Evolutionary conservation across 2,888 invertebrate genomes (phyloP).

Genomic region (Plagodis dolabraria): DNA sequence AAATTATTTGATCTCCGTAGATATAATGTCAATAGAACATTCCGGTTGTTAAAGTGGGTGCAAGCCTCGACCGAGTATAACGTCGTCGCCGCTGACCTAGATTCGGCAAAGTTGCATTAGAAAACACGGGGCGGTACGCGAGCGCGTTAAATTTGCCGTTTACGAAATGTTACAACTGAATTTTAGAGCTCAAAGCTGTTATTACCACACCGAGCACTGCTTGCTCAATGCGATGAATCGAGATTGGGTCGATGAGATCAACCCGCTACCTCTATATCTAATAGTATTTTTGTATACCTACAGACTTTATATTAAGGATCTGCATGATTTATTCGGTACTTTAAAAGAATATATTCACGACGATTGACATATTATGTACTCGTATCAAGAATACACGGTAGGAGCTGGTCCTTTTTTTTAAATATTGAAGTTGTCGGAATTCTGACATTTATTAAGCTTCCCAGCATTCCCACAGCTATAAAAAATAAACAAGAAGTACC

Average conservation of each 20-base stretch:
- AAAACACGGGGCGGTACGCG: conserved; percentile 76
- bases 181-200: conserved; percentile 74
- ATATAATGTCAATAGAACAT: conserved; percentile 27
- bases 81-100: conserved; percentile 72
- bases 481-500: too few species aligned
- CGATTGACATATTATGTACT: too few species aligned
- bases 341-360: too few species aligned
- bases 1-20: conserved; percentile 22
- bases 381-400: not conserved
- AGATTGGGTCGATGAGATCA: conserved; percentile 65
- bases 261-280: conserved; percentile 17
- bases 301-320: conserved; percentile 34
- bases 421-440: too few species aligned
- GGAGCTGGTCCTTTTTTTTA: too few species aligned
- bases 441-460: too few species aligned
- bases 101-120: conserved; percentile 78
- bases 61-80: conserved; percentile 38
- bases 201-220: conserved; percentile 65
- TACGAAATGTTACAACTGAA: conserved; percentile 82
- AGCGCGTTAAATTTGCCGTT: conserved; percentile 80
- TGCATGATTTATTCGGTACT: too few species aligned
- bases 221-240: conserved; percentile 74
- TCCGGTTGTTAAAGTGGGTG: conserved; percentile 29
- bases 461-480: too few species aligned
- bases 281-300: conserved; percentile 21